Evolutionary conservation across 2,888 invertebrate species (phyloP).

Genomic region (Cephus rjabovi): DNA sequence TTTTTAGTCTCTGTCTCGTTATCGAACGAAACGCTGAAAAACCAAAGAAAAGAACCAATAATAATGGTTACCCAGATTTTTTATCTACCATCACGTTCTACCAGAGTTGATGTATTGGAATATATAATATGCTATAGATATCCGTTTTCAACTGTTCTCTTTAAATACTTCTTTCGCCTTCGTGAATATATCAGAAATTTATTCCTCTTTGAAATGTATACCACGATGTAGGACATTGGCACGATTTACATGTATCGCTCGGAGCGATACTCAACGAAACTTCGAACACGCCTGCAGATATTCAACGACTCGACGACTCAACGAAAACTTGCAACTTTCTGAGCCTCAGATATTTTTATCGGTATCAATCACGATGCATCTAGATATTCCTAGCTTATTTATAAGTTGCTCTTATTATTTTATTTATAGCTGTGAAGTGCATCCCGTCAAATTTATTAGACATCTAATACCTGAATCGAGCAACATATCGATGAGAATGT

Average conservation of each 20-base stretch:
- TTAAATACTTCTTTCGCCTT: background rate
- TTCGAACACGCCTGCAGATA: background rate
- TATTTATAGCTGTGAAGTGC: background rate
- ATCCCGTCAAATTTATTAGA: background rate
- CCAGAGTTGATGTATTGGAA: background rate
- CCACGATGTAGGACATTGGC: background rate
- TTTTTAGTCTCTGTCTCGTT: background rate
- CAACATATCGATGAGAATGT: background rate
- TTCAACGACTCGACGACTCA: background rate
- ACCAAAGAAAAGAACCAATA: background rate
- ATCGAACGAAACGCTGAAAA: background rate
- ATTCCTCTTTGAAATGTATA: background rate
- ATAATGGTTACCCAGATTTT: background rate
- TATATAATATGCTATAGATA: background rate
- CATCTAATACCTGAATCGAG: background rate
- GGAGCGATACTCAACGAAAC: background rate
- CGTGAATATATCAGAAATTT: background rate
- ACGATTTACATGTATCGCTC: background rate
- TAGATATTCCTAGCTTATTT: background rate
- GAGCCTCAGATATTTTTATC: background rate
- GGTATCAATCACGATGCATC: background rate
- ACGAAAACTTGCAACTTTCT: background rate
- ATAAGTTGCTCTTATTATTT: background rate
- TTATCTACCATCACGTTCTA: background rate
- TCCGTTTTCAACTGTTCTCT: background rate